Evolutionary conservation across 2,888 invertebrate species (phyloP), one percentile per base, ranked within the genome.

Genomic region (Scaptomyza flava): DNA sequence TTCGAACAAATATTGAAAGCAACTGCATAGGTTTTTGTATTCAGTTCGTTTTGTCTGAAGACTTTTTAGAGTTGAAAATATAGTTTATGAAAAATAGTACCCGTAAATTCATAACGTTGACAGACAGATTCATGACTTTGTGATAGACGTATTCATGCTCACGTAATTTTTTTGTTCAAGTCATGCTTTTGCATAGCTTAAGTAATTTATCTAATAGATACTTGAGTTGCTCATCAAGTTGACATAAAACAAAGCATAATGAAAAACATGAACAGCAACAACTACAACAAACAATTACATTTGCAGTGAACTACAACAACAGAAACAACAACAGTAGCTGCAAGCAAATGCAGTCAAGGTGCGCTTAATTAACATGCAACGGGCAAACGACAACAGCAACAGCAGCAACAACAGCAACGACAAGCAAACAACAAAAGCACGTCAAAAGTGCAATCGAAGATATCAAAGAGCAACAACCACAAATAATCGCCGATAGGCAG

Each of bases 291-390:
- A 72, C 64, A 61, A 76, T 72, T 69, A 54, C 48, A 63, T 68
- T 74, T 74, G 12, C 70, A 78, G 77, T 66, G 69, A 59, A 61
- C 66, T 36, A 30, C 60, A 52, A 7, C 45, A 56, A 46, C 43
- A 60, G 38, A 45, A 60, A 30, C 60, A 52, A 7, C 45, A 56
- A 46, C 43, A 60, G 38, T 47, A 60, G 63, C 58, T 73, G 71
- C 48, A 66, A 71, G 71, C 60, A 73, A 84, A 81, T 87, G 74
- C 79, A 86, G 79, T 85, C 82, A 87, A 87, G 88, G 84, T 71
- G 86, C 69, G 66, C 81, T 84, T 84, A 84, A 84, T 84, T 84
- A 84, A 87, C 88, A 84, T 84, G 88, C 84, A 87, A 85, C 81
- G 80, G 79, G 68, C 86, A 82, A 64, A 47, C 38, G 52, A 63